Conservation (phyloP, 2,888 invertebrate genomes). For the Odiellus spinosus region DNA sequence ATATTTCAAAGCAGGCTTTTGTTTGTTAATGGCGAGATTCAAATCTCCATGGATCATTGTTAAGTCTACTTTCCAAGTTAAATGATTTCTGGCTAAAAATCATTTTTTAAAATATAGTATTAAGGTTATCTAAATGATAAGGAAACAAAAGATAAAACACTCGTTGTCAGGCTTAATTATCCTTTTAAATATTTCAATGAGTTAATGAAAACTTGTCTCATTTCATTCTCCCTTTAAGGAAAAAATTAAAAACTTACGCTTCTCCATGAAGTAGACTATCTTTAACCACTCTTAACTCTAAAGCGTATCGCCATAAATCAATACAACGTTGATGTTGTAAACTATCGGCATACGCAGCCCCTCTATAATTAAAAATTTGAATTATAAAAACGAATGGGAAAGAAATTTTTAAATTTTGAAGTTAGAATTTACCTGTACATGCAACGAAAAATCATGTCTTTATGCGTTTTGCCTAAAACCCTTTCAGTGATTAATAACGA, state of each 20-base stretch:
- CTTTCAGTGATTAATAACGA: constrained; percentile 73
- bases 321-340: constrained; percentile 59
- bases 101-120: too few species aligned
- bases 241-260: constrained; percentile 32
- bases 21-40: too few species aligned
- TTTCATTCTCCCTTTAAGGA: too few species aligned
- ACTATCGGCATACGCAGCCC: constrained; percentile 39
- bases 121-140: too few species aligned
- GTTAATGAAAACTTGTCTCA: too few species aligned
- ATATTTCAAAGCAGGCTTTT: too few species aligned
- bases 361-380: constrained; percentile 30
- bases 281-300: constrained; percentile 59
- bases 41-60: too few species aligned
- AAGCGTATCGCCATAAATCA: constrained; percentile 68
- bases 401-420: background rate
- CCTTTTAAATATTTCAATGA: too few species aligned
- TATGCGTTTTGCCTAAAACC: constrained; percentile 67
- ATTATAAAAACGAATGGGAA: constrained; percentile 11
- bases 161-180: too few species aligned
- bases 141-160: too few species aligned
- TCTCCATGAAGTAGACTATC: constrained; percentile 56
- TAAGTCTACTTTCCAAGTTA: too few species aligned
- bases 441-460: constrained; percentile 58
- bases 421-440: constrained; percentile 12
- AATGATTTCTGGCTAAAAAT: too few species aligned